These are phyloP conservation scores for Eustalomyia histrio DNA, from an alignment of 2,888 invertebrate genomes.

Conservation along the genomic window DNA sequence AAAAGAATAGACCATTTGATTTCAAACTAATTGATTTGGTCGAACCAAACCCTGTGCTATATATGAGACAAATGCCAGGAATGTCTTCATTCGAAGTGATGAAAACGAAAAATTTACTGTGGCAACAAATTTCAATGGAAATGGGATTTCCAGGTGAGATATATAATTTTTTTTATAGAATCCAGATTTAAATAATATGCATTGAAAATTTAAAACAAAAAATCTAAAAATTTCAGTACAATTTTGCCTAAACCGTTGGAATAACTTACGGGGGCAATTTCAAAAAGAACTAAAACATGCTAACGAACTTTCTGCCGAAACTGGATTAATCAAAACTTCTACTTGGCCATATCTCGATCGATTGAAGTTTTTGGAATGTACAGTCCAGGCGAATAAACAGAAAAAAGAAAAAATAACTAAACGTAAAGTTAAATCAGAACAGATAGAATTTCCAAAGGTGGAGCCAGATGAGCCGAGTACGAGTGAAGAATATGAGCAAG, in stretches of 20 bases:
- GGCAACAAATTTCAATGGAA: constrained; percentile 71
- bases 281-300: constrained; percentile 72
- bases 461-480: constrained; percentile 59
- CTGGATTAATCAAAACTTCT: constrained; percentile 68
- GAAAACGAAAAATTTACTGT: constrained; percentile 72
- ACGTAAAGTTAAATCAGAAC: constrained; percentile 27
- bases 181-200: background rate
- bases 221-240: constrained; percentile 67
- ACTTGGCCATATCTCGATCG: constrained; percentile 74
- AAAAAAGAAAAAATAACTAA: constrained; percentile 51
- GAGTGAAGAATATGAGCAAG: constrained; percentile 53
- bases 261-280: constrained; percentile 73
- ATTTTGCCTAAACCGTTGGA: constrained; percentile 75
- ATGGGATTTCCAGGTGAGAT: constrained; percentile 72
- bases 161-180: no score
- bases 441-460: constrained; percentile 28
- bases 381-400: constrained; percentile 57
- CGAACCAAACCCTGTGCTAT: constrained; percentile 72
- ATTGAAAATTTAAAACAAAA: background rate
- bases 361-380: constrained; percentile 69
- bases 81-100: constrained; percentile 73
- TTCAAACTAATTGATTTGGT: constrained; percentile 74
- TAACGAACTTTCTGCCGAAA: constrained; percentile 67
- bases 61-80: constrained; percentile 70
- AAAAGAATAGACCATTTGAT: constrained; percentile 75